A percentile compares a stretch with the other conserved stretches of the same genome.
These are phyloP conservation scores for Amphiura filiformis DNA, from an alignment of 35 echinoderm and acorn worm species.

Conservation along the genomic window DNA sequence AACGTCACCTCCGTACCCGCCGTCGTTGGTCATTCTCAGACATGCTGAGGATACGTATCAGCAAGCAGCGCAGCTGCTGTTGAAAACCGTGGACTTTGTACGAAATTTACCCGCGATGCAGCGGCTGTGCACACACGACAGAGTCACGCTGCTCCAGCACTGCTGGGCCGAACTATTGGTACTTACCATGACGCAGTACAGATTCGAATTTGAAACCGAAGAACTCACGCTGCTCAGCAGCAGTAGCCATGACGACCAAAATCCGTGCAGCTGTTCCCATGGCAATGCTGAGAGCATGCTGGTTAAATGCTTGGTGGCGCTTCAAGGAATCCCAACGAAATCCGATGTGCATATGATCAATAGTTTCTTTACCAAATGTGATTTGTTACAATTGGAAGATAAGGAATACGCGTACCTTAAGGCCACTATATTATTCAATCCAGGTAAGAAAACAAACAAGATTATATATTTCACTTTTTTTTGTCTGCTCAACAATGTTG, in stretches of 20 bases:
- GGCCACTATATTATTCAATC: constrained; percentile 93
- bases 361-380: constrained; percentile 89
- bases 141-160: constrained; percentile 77
- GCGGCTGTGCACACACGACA: constrained; percentile 67
- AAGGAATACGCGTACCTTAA: constrained; percentile 98
- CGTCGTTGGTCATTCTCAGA: constrained; percentile 65
- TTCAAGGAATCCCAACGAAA: constrained; percentile 86
- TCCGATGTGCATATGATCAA: constrained; percentile 88
- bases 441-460: too few species aligned
- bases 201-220: constrained; percentile 83
- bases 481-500: too few species aligned
- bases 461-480: too few species aligned
- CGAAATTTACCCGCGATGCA: constrained; percentile 69
- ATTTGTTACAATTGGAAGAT: constrained; percentile 86
- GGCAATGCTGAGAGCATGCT: constrained; percentile 55
- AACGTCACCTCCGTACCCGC: constrained; percentile 35
- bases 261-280: constrained; percentile 23
- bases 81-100: constrained; percentile 94
- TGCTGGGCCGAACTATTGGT: constrained; percentile 95
- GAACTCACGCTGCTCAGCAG: constrained; percentile 40
- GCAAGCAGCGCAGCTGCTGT: constrained; percentile 82
- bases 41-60: constrained; percentile 76
- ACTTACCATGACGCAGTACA: constrained; percentile 90
- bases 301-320: constrained; percentile 73
- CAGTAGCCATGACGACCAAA: not conserved